Base-by-base conservation (phyloP, 2,113 vertebrate genomes). In the Microtus oregoni region DNA sequence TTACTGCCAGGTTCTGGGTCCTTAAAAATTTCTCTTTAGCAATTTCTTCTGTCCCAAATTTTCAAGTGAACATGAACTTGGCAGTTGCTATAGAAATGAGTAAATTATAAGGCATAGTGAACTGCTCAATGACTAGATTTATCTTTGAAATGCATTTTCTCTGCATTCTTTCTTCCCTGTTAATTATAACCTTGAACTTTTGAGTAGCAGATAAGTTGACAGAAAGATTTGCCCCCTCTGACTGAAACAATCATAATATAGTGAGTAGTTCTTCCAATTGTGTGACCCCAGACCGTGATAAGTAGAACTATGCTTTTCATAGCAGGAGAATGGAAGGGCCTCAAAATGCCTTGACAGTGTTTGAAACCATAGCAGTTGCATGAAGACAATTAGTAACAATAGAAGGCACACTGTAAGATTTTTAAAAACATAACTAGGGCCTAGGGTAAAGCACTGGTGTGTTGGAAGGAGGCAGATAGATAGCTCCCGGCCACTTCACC, bases 191-290 rank as follows among this genome's bases (percentile, higher is more conserved):
- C 91, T 94, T 86, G 97, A 96, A 89, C 90, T 85, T 94, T 94
- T 92, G 92, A 86, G 77, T 95, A 95, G 68, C 90, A 96, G 88
- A 94, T 86, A 95, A 63, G 89, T 67, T 96, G 97, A 96, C 92
- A 92, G 92, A 93, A 95, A 90, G 81, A 65, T 95, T 94, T 96
- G 78, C 93, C 90, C 94, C 89, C 86, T 97, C 67, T 38, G 82
- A 86, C 73, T 96, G 96, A 94, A 95, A 92, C 90, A 95, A 96
- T 97, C 97, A 97, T 94, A 97, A 97, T 96, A 97, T 83, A 97
- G 89, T 92, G 96, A 97, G 41, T 72, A 94, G 76, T 86, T 96
- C 86, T 96, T 97, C 86, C 93, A 86, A 87, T 72, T 32, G 73
- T 89, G 35, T 94, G 95, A 96, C 96, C 97, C 44, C 90, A 96